Percentiles rank a stretch among this genome's conserved stretches.
phyloP scores from a whole-genome alignment of 2,797 vertebrate genomes.

The Bradypus variegatus region DNA sequence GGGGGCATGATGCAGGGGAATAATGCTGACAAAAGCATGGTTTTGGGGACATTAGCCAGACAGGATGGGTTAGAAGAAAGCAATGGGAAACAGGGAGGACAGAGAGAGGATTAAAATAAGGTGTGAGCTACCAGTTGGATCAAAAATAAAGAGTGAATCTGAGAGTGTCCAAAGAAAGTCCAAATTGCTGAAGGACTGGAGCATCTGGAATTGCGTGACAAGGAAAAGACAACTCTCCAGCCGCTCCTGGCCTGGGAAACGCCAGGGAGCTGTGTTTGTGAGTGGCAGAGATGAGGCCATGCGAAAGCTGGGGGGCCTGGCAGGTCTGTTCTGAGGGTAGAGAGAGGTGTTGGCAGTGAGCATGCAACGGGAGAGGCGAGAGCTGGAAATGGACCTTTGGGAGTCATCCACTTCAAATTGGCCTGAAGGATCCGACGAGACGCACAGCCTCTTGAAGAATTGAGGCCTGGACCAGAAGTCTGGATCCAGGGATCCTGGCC shows the following conservation, averaged over 20 bases:
- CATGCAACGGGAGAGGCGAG: not conserved
- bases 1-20: not conserved
- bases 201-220: not conserved
- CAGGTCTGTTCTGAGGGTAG: not conserved
- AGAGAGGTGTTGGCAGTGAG: not conserved
- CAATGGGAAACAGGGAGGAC: not conserved
- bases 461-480: not conserved
- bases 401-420: not conserved
- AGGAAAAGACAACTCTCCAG: not conserved
- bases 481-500: not conserved
- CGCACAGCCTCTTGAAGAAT: not conserved
- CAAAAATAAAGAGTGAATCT: not conserved
- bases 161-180: not conserved
- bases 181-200: not conserved
- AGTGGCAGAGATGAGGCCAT: not conserved
- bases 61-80: not conserved
- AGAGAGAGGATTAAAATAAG: not conserved
- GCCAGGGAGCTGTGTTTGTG: not conserved
- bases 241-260: not conserved
- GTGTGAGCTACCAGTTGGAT: not conserved
- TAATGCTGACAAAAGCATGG: not conserved
- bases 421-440: not conserved
- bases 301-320: not conserved
- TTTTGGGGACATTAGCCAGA: not conserved
- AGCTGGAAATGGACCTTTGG: not conserved